Conservation (phyloP, 2,797 vertebrate genomes). For the Psittacula echo region DNA sequence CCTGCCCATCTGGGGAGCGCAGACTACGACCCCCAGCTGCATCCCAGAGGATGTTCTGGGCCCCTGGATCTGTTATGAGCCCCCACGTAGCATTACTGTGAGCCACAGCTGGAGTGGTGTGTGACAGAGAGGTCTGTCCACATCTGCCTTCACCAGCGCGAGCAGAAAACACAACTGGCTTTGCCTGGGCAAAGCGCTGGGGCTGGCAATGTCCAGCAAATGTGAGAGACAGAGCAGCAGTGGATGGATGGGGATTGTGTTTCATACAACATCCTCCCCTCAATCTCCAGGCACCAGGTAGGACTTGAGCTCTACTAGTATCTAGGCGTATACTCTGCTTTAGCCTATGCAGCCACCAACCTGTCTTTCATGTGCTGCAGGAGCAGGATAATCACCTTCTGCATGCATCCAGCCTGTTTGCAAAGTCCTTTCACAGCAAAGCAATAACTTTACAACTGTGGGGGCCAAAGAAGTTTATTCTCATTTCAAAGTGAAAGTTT, state of each 20-base stretch:
- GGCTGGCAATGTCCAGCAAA: background rate
- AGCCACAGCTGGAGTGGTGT: background rate
- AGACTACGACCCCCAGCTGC: background rate
- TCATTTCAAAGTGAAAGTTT: background rate
- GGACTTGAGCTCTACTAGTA: background rate
- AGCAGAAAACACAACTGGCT: background rate
- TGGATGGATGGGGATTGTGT: background rate
- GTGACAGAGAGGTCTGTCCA: background rate
- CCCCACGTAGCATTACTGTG: fast-evolving
- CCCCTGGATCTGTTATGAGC: fast-evolving
- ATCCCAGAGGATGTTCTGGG: background rate
- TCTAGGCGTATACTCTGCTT: background rate
- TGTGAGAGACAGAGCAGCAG: background rate
- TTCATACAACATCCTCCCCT: background rate
- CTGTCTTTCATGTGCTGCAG: background rate
- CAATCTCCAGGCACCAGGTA: background rate
- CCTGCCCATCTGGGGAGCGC: fast-evolving
- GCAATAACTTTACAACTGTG: background rate
- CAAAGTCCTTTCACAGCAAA: background rate
- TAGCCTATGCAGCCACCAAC: background rate
- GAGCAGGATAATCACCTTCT: background rate
- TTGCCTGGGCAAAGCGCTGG: background rate
- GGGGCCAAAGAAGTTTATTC: background rate
- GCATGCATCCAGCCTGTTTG: background rate
- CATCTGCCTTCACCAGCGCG: background rate